These are phyloP conservation scores for Ploceus nigricollis DNA, from an alignment of 2,113 vertebrate species.

Conservation along the genomic window DNA sequence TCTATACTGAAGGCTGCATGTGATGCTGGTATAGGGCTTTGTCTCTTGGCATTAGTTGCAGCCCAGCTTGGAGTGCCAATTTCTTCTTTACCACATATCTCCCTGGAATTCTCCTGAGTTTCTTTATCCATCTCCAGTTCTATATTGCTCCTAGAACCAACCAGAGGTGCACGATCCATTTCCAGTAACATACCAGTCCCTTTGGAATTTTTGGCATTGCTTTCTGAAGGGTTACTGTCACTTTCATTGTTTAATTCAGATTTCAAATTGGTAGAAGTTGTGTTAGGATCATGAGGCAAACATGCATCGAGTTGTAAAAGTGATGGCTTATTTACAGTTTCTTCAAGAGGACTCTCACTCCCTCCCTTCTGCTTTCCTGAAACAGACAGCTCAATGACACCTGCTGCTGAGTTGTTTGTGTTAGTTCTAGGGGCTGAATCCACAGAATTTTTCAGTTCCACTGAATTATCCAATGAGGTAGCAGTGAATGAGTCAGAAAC, in stretches of 20 bases:
- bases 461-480: background rate
- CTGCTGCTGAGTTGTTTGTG: background rate
- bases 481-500: background rate
- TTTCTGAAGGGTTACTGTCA: constrained; percentile 19
- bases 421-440: background rate
- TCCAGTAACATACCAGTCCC: background rate
- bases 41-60: constrained; percentile 8
- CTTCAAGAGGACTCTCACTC: background rate
- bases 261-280: background rate
- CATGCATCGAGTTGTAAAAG: background rate
- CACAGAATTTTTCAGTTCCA: background rate
- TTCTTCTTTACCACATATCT: background rate
- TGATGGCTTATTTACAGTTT: background rate
- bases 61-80: background rate
- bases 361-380: background rate
- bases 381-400: background rate
- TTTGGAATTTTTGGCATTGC: background rate
- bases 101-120: background rate
- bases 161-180: background rate
- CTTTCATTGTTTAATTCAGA: constrained; percentile 8
- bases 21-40: background rate
- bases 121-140: constrained; percentile 43
- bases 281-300: background rate
- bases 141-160: background rate
- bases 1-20: constrained; percentile 78